These are phyloP conservation scores for Hyppa rectilinea DNA, from an alignment of 2,888 invertebrate genomes.

Conservation along the genomic window DNA sequence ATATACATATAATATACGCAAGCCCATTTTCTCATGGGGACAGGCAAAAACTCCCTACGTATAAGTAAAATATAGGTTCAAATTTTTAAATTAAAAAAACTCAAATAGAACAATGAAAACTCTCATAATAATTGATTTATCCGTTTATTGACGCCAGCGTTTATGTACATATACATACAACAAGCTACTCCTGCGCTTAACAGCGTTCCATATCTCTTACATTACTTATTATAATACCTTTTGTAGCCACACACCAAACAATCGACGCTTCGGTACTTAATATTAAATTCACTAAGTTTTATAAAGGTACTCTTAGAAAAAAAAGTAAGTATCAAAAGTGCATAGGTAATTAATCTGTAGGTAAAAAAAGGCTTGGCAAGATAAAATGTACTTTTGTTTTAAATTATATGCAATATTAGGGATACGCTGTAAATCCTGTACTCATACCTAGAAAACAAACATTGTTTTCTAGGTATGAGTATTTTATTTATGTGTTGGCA, in stretches of 20 bases:
- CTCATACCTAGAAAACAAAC: too few relatives aligned
- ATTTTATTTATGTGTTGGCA: constrained; percentile 37
- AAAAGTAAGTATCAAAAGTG: constrained; percentile 45
- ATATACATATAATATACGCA: too few relatives aligned
- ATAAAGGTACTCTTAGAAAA: constrained; percentile 46
- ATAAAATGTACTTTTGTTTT: constrained; percentile 2
- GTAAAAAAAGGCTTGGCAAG: constrained; percentile 24
- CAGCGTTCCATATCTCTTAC: constrained; percentile 43
- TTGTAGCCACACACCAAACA: constrained; percentile 61
- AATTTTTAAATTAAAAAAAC: neutral
- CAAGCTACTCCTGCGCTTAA: constrained; percentile 69
- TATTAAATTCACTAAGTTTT: constrained; percentile 52
- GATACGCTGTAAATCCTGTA: constrained; percentile 9
- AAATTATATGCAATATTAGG: constrained; percentile 29
- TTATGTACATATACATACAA: constrained; percentile 78
- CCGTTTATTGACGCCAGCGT: constrained; percentile 82
- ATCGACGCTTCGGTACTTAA: constrained; percentile 55
- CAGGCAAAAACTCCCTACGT: neutral
- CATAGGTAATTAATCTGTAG: constrained; percentile 35
- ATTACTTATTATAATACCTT: constrained; percentile 57
- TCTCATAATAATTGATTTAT: constrained; percentile 68
- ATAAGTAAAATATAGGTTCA: neutral
- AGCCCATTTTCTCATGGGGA: too few relatives aligned
- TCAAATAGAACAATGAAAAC: constrained; percentile 54
- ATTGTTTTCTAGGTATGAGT: neutral